Base-by-base conservation (phyloP, 92 coral and sea anemone genomes). In the Nematostella vectensis region DNA sequence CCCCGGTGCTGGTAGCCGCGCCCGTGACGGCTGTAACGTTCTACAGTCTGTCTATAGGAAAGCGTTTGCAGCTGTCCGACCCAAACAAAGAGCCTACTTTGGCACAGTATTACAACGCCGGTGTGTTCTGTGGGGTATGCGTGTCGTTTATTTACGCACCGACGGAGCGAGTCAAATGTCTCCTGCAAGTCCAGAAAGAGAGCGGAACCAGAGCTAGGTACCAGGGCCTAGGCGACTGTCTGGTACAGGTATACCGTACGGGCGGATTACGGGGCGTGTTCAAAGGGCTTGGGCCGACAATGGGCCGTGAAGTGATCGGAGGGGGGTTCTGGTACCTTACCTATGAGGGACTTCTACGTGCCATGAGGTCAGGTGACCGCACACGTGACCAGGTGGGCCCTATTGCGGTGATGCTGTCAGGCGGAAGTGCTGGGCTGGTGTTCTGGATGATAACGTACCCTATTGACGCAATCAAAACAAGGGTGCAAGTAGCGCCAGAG, bases 131-230 rank as follows among this genome's bases (percentile, higher is more conserved):
- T 26, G 96, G 88, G 16, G 4, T 66, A 27, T 67, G 61, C 59
- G 64, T 72, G 0, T 70, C 67, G 0, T 51, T 77, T 20, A 29
- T 88, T 12, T 58, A 58, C 11, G 88, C 67, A 48, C 96, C 96
- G 3, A 77, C 72, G 2, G 91, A 79, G 43, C 55, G 87, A 47
- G 57, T 88, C 58, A 88, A 88, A 61, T 88, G 96, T 47, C 75
- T 72, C 42, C 67, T 88, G 20, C 96, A 88, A 61, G 83, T 80
- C n/a, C 96, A 88, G 63, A 89, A 80, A 50, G 50, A 64, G 28
- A 50, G 70, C 11, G 63, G 71, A 26, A 78, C 56, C 15, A 52
- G 38, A 38, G 54, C 67, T 1, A 83, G 75, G 44, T 88, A 74
- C 74, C 54, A 53, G n/a, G 96, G 93, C 3, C 85, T 82, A 42